phyloP scores from a whole-genome alignment of 2,113 vertebrate genomes.

The Nettapus auritus region DNA sequence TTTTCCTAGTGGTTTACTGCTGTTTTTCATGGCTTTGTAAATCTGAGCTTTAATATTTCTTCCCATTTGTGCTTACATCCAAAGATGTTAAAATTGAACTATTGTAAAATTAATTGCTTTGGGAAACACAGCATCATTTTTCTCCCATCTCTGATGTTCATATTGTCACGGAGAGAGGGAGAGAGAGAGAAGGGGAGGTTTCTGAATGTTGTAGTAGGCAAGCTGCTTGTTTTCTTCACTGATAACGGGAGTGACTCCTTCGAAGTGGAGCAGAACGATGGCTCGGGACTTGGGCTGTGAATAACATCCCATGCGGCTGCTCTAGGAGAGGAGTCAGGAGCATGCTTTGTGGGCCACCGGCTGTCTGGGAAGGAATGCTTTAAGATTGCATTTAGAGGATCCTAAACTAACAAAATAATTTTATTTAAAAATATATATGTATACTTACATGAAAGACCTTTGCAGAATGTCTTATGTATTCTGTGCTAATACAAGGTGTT shows the following conservation, averaged over 20 bases:
- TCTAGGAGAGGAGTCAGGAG: neutral
- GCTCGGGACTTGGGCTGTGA: neutral
- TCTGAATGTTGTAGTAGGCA: conserved; percentile 59
- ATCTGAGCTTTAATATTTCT: conserved; percentile 37
- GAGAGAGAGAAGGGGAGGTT: conserved; percentile 31
- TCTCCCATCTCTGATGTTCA: neutral
- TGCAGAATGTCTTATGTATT: neutral
- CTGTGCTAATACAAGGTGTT: neutral
- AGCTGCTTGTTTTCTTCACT: conserved; percentile 60
- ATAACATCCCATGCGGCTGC: neutral
- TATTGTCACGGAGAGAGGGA: neutral
- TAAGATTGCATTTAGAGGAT: neutral
- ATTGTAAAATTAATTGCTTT: conserved; percentile 9
- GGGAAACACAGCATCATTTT: neutral
- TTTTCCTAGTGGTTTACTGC: neutral
- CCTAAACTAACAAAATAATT: neutral
- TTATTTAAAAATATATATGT: neutral
- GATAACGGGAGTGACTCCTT: conserved; percentile 56
- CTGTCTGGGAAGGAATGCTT: neutral
- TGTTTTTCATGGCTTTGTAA: conserved; percentile 24
- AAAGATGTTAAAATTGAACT: conserved; percentile 26
- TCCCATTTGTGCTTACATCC: neutral
- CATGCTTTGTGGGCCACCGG: neutral
- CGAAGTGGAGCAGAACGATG: conserved; percentile 1
- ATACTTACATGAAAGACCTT: neutral